phyloP scores from a whole-genome alignment of 2,113 vertebrate genomes.

The Oplegnathus fasciatus region DNA sequence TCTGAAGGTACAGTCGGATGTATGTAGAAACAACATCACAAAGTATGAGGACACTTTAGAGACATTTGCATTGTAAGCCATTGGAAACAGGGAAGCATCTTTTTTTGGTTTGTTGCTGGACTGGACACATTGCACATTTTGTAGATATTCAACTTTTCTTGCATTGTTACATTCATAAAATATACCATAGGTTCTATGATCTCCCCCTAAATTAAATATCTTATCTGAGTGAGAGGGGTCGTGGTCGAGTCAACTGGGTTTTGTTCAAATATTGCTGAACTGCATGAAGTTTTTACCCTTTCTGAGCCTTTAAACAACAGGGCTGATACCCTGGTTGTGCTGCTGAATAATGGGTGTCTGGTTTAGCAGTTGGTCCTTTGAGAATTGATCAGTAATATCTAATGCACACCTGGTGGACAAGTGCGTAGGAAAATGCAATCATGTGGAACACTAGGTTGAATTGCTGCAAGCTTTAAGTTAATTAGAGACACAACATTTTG shows the following conservation, averaged over 20 bases:
- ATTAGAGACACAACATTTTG: not conserved
- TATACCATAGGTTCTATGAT: not conserved
- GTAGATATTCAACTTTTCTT: slow-evolving; percentile 19
- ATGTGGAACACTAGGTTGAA: not conserved
- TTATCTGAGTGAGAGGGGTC: not conserved
- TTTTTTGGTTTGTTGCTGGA: slow-evolving; percentile 53
- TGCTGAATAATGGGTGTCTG: not conserved
- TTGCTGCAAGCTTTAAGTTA: not conserved
- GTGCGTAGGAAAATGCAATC: not conserved
- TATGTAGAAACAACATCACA: slow-evolving; percentile 35
- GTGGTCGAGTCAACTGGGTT: not conserved
- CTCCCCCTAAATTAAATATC: not conserved
- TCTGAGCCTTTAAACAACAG: not conserved
- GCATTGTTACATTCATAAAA: slow-evolving; percentile 64
- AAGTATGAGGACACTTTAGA: slow-evolving; percentile 38
- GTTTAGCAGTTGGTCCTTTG: slow-evolving; percentile 38
- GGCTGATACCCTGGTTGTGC: not conserved
- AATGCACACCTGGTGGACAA: not conserved
- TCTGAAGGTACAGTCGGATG: slow-evolving; percentile 18
- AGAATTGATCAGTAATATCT: not conserved
- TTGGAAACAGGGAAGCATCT: slow-evolving; percentile 29
- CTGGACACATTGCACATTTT: slow-evolving; percentile 40
- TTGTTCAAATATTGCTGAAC: not conserved
- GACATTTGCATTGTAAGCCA: slow-evolving; percentile 46
- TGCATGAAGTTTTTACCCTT: not conserved